Base-by-base conservation (phyloP, 2,113 vertebrate genomes). In the Proteles cristata region DNA sequence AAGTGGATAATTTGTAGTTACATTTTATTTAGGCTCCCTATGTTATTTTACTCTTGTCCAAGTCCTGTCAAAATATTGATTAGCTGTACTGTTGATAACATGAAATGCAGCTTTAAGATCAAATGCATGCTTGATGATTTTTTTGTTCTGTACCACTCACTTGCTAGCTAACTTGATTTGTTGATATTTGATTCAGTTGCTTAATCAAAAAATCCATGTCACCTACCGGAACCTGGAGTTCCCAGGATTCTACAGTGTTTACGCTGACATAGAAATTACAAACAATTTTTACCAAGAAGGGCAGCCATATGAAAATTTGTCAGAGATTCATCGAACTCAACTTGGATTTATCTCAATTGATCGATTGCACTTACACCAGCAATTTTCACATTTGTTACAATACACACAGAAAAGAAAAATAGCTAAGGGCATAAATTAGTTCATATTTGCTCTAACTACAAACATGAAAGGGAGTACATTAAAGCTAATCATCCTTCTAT, bases 301-400 rank as follows among this genome's bases (percentile, higher is more conserved):
- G 76, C 55, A 92, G 66, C 71, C 39, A 55, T 90, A 79, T 96
- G 87, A 94, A 97, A 96, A 94, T 97, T 97, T 98, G 94, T 96
- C 96, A 97, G 96, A 96, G 96, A 94, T 69, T 97, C 97, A 90
- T 96, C 31, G 85, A 98, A 97, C 90, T 96, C n/a, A 16, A 81
- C 93, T 97, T 96, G 90, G 85, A 90, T 97, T 98, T 97, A 97
- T 93, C 93, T 96, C 95, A 94, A 92, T 95, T 98, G 97, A 98
- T 97, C 8, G 26, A 96, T 97, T 96, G 86, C 97, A 97, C 88
- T 97, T 95, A 97, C 50, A 98, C 97, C 50, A 88, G 82, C 95
- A 98, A 98, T 98, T 98, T 98, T 94, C 97, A 84, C 97, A 97
- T 98, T 97, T 97, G 97, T 97, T 96, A 96, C 85, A 96, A 95